These are phyloP conservation scores for Sesia apiformis DNA, from an alignment of 2,888 invertebrate species.

Conservation along the genomic window DNA sequence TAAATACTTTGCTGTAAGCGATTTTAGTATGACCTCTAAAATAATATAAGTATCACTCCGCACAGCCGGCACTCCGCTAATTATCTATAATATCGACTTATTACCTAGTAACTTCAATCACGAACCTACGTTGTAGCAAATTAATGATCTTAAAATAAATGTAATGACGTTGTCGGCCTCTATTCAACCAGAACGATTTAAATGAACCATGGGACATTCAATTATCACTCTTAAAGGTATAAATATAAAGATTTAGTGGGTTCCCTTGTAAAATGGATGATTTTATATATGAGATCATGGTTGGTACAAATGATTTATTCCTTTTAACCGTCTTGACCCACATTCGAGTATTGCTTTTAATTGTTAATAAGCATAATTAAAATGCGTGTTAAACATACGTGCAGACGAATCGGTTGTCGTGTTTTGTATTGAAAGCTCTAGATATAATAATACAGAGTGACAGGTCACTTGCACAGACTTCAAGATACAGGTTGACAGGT, in stretches of 20 bases:
- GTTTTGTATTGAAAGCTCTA: no score
- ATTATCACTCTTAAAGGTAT: slow-evolving; percentile 23
- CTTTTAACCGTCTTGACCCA: slow-evolving; percentile 69
- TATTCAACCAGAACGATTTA: slow-evolving; percentile 22
- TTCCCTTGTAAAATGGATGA: slow-evolving; percentile 16
- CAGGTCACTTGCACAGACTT: no score
- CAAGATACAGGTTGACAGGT: no score
- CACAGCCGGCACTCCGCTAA: neutral
- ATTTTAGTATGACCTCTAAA: neutral
- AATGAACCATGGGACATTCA: slow-evolving; percentile 10
- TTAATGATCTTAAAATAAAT: slow-evolving; percentile 64
- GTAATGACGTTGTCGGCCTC: slow-evolving; percentile 57
- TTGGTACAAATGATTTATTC: slow-evolving; percentile 65
- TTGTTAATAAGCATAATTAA: slow-evolving; percentile 74
- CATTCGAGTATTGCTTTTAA: slow-evolving; percentile 68
- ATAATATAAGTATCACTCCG: neutral
- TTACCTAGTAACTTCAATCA: slow-evolving; percentile 31
- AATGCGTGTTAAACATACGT: slow-evolving; percentile 60
- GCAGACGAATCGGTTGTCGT: slow-evolving; percentile 1
- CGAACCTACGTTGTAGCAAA: slow-evolving; percentile 36
- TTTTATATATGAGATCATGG: slow-evolving; percentile 56
- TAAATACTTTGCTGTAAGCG: no score
- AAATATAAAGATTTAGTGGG: slow-evolving; percentile 23
- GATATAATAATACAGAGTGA: no score
- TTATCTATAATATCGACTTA: neutral